Percentiles rank a stretch among this genome's conserved stretches.
Conservation (phyloP, 2,888 invertebrate species). For the Clitarchus hookeri region DNA sequence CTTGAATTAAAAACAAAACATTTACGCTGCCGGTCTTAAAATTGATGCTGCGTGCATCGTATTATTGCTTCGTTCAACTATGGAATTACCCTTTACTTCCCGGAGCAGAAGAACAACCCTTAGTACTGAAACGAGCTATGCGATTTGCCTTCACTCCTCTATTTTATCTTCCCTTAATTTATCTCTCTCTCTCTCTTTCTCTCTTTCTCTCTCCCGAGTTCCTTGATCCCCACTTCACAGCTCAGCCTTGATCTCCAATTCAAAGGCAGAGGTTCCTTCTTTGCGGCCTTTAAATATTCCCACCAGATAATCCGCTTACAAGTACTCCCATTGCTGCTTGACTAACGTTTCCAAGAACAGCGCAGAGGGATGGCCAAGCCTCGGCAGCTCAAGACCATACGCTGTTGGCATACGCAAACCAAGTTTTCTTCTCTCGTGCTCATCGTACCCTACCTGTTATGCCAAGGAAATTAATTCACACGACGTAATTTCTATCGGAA, state of each 20-base stretch:
- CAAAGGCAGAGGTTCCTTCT: constrained; percentile 32
- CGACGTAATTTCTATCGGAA: too few species aligned
- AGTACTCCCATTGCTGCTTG: constrained; percentile 24
- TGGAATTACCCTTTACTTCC: not conserved
- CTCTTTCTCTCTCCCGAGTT: not conserved
- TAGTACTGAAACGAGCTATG: not conserved
- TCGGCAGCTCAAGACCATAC: not conserved
- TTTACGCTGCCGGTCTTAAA: not conserved
- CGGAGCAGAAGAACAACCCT: not conserved
- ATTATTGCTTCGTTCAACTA: not conserved
- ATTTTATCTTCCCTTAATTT: constrained; percentile 30
- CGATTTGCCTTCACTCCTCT: constrained; percentile 18
- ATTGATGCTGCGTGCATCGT: not conserved
- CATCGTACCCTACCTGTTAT: too few species aligned
- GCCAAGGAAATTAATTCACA: too few species aligned
- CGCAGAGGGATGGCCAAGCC: not conserved
- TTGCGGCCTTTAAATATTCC: constrained; percentile 35
- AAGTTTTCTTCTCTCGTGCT: too few species aligned
- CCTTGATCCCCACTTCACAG: constrained; percentile 36
- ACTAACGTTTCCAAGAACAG: too few species aligned
- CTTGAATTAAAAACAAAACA: not conserved
- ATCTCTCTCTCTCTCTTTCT: constrained; percentile 28
- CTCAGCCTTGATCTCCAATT: constrained; percentile 38
- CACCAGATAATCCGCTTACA: constrained; percentile 37
- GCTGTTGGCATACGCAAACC: too few species aligned